Conservation (phyloP, 2,797 vertebrate species). For the Sebastolobus alascanus region DNA sequence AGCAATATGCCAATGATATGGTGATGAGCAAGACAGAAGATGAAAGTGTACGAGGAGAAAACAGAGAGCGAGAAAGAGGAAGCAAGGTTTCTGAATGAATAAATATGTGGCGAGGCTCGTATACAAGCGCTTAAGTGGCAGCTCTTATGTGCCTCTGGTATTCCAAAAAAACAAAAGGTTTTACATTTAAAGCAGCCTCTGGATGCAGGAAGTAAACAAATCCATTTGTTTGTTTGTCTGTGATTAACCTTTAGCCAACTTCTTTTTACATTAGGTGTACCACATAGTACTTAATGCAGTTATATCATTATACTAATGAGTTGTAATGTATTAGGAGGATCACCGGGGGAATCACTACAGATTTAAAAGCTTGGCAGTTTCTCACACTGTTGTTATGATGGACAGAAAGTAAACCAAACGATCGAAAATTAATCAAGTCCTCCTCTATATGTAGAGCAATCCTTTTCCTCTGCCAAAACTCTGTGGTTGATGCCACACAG, state of each 20-base stretch:
- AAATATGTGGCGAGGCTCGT: conserved; percentile 34
- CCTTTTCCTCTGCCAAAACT: background rate
- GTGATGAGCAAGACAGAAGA: conserved; percentile 59
- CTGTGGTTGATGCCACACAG: background rate
- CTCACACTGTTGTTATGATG: background rate
- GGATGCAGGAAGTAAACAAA: conserved; percentile 35
- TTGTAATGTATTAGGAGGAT: background rate
- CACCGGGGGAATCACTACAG: background rate
- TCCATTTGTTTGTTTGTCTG: conserved; percentile 36
- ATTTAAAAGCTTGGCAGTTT: background rate
- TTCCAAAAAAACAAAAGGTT: conserved; percentile 31
- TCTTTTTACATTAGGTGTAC: background rate
- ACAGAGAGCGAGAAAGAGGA: conserved; percentile 11
- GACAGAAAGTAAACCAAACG: background rate
- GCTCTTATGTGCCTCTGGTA: conserved; percentile 5
- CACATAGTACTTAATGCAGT: conserved; percentile 1
- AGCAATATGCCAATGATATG: conserved; percentile 67
- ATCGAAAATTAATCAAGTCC: background rate
- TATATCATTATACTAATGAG: background rate
- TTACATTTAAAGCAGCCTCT: conserved; percentile 34
- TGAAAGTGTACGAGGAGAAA: conserved; percentile 34
- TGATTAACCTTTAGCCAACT: conserved; percentile 27
- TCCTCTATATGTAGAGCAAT: background rate
- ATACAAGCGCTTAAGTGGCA: conserved; percentile 15
- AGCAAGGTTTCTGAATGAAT: conserved; percentile 43